These are phyloP conservation scores for Apamea monoglypha DNA, from an alignment of 2,888 invertebrate genomes.

Conservation along the genomic window DNA sequence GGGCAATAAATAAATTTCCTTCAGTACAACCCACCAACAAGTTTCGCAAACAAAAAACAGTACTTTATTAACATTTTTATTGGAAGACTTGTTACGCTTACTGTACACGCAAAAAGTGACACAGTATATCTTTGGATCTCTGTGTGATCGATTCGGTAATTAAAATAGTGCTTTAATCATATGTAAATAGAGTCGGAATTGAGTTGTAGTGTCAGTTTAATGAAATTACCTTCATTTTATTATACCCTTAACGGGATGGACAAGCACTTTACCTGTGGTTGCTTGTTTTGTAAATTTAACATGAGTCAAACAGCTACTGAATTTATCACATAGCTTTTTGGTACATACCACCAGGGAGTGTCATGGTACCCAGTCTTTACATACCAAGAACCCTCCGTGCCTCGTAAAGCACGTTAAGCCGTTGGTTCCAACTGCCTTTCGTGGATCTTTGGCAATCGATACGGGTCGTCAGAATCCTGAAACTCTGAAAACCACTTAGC, in stretches of 20 bases:
- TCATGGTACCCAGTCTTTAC: no score
- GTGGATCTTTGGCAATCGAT: no score
- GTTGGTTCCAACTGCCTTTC: no score
- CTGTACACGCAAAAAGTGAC: slow-evolving; percentile 57
- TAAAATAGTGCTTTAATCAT: slow-evolving; percentile 43
- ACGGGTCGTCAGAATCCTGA: no score
- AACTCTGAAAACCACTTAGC: no score
- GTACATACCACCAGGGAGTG: neutral
- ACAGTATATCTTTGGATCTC: slow-evolving; percentile 53
- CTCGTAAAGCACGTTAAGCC: no score
- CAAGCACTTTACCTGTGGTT: slow-evolving; percentile 35
- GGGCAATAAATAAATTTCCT: slow-evolving; percentile 60
- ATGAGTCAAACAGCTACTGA: slow-evolving; percentile 22
- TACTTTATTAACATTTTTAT: slow-evolving; percentile 69
- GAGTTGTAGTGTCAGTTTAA: slow-evolving; percentile 40
- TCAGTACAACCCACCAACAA: slow-evolving; percentile 51
- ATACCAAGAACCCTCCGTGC: no score
- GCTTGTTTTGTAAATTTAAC: slow-evolving; percentile 33
- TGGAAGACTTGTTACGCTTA: slow-evolving; percentile 63
- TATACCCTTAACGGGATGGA: slow-evolving; percentile 41
- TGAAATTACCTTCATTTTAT: slow-evolving; percentile 55
- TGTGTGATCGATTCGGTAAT: slow-evolving; percentile 30
- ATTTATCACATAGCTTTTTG: neutral
- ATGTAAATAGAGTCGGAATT: slow-evolving; percentile 55
- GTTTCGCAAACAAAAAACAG: slow-evolving; percentile 48